Evolutionary conservation across 2,797 vertebrate genomes (phyloP), one percentile per base, ranked within the genome.

Genomic region (Coccyzus lansbergi): DNA sequence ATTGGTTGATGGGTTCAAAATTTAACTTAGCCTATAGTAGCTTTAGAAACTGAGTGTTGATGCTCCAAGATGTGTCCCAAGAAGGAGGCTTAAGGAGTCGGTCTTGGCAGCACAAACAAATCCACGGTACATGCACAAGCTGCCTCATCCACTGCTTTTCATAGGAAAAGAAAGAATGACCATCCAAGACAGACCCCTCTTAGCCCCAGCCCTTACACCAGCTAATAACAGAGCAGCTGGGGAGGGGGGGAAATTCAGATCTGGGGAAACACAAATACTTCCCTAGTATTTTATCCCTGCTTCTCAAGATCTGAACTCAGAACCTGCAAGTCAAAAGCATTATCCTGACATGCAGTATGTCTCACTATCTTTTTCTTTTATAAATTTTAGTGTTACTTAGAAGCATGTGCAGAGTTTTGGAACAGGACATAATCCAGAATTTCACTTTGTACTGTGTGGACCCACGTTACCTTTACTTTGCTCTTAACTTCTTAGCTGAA

Each of bases 1-100:
- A 95, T 86, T 92, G 90, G 87, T 44, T 96, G 91, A 93, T 93
- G 93, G 59, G 83, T 95, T 92, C 67, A 90, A 95, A 95, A 92
- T 94, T 90, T 91, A 88, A 93, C 70, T 69, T 74, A 88, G 74
- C 16, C 2, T 93, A 95, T 92, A 95, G 94, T 95, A 94, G 83
- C 62, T 95, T 90, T 24, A 19, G 83, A 82, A 87, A 92, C 76
- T 38, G 33, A 55, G 65, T 86, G 88, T 86, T 90, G 86, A 92
- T 92, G 83, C 71, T 91, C 49, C 81, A n/a, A 92, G 88, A 81
- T 52, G 55, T 81, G 81, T 72, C 83, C 75, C 65, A 86, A 90
- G 80, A 70, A 71, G 48, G 44, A 87, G 56, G 49, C 60, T 64
- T 77, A 85, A 19, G 20, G 65, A 83, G 63, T 83, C 48, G 29